Evolutionary conservation across 2,797 vertebrate genomes (phyloP).

Genomic region (Thaleichthys pacificus): DNA sequence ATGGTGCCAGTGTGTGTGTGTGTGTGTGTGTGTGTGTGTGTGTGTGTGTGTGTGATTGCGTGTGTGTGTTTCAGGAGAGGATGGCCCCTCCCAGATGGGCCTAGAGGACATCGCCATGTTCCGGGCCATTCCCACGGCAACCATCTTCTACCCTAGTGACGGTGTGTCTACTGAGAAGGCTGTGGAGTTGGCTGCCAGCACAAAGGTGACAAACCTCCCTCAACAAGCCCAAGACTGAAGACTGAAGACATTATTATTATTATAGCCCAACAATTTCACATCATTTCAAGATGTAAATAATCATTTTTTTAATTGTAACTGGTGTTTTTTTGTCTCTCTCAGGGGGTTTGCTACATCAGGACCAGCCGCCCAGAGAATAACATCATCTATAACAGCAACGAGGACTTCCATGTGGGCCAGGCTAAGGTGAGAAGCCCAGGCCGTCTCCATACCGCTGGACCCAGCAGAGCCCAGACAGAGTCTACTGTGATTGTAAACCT

Average conservation of each 20-base stretch:
- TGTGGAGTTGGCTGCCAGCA: conserved; percentile 90
- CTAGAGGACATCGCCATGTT: conserved; percentile 93
- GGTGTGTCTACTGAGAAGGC: conserved; percentile 93
- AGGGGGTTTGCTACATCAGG: conserved; percentile 96
- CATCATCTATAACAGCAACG: conserved; percentile 89
- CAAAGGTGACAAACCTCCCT: conserved; percentile 75
- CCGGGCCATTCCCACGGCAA: conserved; percentile 83
- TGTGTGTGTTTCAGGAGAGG: conserved; percentile 80
- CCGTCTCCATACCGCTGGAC: not conserved
- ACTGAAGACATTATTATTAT: not conserved
- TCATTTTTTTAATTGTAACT: not conserved
- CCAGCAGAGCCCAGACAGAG: not conserved
- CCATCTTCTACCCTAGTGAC: conserved; percentile 93
- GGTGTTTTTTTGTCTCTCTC: conserved; percentile 16
- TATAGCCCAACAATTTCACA: not conserved
- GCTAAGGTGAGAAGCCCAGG: conserved; percentile 84
- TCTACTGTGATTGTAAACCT: not conserved
- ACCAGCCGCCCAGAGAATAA: conserved; percentile 90
- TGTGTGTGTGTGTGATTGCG: not conserved
- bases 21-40: not conserved
- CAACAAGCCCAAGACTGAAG: too few species aligned
- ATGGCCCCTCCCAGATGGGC: conserved; percentile 93
- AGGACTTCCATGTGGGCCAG: conserved; percentile 92
- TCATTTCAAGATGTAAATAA: not conserved
- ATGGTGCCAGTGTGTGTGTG: conserved; percentile 10